These are phyloP conservation scores for Oligia latruncula DNA, from an alignment of 2,888 invertebrate genomes.

Conservation along the genomic window DNA sequence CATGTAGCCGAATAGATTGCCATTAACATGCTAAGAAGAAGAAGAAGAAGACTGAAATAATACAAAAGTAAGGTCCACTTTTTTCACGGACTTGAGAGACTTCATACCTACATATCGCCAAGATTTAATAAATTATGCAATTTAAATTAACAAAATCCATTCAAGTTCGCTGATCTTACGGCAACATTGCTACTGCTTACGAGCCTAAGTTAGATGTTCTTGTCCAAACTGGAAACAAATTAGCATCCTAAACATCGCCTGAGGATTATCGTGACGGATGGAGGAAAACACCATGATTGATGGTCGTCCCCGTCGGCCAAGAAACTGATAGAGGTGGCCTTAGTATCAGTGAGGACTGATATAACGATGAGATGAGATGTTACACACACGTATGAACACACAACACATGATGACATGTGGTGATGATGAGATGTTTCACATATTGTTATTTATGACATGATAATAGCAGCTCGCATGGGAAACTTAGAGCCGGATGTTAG, in stretches of 20 bases:
- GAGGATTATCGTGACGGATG: slow-evolving; percentile 1
- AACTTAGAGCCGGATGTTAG: slow-evolving; percentile 11
- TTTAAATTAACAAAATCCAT: not conserved
- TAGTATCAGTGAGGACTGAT: slow-evolving; percentile 17
- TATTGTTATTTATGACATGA: slow-evolving; percentile 15
- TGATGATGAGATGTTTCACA: not conserved
- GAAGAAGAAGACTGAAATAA: too few species aligned
- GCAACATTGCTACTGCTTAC: too few species aligned
- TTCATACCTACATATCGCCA: not conserved
- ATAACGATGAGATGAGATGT: slow-evolving; percentile 19
- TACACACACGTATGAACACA: not conserved
- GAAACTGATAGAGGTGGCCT: slow-evolving; percentile 4
- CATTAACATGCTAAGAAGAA: too few species aligned
- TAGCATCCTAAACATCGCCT: slow-evolving; percentile 4
- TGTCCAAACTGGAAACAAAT: not conserved
- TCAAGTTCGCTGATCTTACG: not conserved
- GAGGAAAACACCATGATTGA: slow-evolving; percentile 37
- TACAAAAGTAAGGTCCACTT: not conserved
- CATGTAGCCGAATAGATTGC: too few species aligned
- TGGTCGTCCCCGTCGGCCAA: not conserved
- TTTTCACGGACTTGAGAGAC: not conserved
- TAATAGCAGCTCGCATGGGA: not conserved
- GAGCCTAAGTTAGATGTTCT: not conserved
- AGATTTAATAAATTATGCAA: not conserved
- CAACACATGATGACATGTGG: too few species aligned